A percentile compares a stretch with the other conserved stretches of the same genome.
Evolutionary conservation across 2,888 invertebrate genomes (phyloP).

Genomic region (Masnerella sp.): DNA sequence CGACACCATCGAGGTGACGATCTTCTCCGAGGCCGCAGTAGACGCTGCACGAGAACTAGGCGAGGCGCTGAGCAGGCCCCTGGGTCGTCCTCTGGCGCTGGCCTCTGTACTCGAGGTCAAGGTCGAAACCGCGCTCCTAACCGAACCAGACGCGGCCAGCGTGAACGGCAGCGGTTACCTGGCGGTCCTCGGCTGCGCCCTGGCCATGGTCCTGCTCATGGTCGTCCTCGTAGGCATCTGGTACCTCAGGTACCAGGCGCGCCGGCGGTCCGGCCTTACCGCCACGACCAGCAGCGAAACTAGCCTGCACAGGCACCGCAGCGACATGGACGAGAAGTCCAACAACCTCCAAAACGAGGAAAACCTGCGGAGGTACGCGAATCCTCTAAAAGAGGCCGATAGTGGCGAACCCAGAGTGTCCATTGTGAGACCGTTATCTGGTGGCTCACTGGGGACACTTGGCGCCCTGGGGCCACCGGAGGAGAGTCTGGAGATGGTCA

Average conservation of each 20-base stretch:
- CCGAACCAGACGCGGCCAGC: conserved; percentile 66
- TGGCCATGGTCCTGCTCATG: conserved; percentile 70
- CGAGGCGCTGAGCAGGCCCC: conserved; percentile 82
- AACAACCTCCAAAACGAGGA: conserved; percentile 95
- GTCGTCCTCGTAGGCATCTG: conserved; percentile 72
- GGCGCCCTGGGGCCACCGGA: conserved; percentile 77
- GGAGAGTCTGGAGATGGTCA: conserved; percentile 83
- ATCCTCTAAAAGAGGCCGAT: conserved; percentile 85
- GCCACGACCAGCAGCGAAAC: conserved; percentile 76
- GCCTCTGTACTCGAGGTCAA: conserved; percentile 87
- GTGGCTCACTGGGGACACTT: conserved; percentile 78
- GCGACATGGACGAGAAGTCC: conserved; percentile 87
- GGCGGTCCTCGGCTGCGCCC: conserved; percentile 71
- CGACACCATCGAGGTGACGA: conserved; percentile 90
- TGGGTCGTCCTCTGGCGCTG: conserved; percentile 82
- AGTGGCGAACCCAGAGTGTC: conserved; percentile 80
- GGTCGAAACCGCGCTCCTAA: conserved; percentile 84
- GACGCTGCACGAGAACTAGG: conserved; percentile 90
- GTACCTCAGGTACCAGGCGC: conserved; percentile 66
- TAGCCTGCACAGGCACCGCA: conserved; percentile 80
- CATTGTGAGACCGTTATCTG: conserved; percentile 77
- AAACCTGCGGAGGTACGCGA: conserved; percentile 89
- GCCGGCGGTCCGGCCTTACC: conserved; percentile 70
- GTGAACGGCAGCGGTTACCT: conserved; percentile 68
- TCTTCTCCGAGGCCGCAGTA: conserved; percentile 89